Evolutionary conservation across 2,113 vertebrate species (phyloP).

Genomic region (Lophochroa leadbeateri): DNA sequence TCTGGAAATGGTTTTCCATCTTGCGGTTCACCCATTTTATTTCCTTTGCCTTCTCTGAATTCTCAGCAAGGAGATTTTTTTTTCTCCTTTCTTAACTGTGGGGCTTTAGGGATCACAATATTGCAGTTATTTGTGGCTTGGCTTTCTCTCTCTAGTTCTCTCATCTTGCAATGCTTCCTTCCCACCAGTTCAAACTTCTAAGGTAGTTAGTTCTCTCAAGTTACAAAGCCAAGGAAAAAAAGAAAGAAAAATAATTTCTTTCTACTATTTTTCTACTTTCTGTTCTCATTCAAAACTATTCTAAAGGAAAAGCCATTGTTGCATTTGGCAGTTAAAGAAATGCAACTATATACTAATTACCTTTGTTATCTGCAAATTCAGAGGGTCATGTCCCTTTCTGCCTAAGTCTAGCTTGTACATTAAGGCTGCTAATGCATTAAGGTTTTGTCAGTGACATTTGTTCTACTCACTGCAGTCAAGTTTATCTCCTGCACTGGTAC

Average conservation of each 20-base stretch:
- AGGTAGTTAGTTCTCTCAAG: constrained; percentile 10
- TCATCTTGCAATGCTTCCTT: constrained; percentile 17
- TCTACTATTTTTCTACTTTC: neutral
- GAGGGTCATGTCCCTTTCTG: neutral
- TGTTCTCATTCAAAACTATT: neutral
- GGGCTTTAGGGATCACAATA: constrained; percentile 49
- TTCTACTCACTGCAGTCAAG: neutral
- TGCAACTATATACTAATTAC: neutral
- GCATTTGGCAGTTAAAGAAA: neutral
- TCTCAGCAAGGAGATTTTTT: constrained; percentile 10
- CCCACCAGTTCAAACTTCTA: constrained; percentile 42
- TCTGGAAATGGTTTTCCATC: constrained; percentile 36
- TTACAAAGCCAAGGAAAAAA: neutral
- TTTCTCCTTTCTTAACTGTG: constrained; percentile 25
- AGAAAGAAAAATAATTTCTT: neutral
- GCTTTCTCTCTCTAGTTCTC: constrained; percentile 35
- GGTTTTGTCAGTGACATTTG: neutral
- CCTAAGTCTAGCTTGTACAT: neutral
- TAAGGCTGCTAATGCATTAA: neutral
- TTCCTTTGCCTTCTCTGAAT: neutral
- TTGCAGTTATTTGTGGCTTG: constrained; percentile 66
- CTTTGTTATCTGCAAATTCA: neutral
- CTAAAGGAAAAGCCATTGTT: neutral
- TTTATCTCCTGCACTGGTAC: neutral
- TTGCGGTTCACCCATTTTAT: constrained; percentile 61